A percentile compares a stretch with the other conserved stretches of the same genome.
Evolutionary conservation across 2,797 vertebrate genomes (phyloP).

Genomic region (Sebastes baramenuke): DNA sequence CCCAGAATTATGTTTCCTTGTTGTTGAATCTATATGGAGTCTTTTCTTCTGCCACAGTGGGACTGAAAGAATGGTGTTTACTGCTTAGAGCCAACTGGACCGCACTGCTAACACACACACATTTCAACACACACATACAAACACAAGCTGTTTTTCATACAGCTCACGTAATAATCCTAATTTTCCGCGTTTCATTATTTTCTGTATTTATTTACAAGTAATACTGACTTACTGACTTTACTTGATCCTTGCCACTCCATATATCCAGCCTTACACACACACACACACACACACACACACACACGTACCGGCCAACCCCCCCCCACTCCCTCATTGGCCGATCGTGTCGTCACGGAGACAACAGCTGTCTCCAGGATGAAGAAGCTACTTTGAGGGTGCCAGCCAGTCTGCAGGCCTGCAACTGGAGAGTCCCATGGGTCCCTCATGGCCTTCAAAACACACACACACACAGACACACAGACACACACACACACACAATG

Average conservation of each 20-base stretch:
- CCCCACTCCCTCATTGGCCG: conserved; percentile 73
- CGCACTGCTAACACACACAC: conserved; percentile 15
- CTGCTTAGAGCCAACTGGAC: conserved; percentile 82
- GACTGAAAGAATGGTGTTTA: conserved; percentile 85
- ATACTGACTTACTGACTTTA: conserved; percentile 12
- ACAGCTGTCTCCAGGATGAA: conserved; percentile 91
- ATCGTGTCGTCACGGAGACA: conserved; percentile 83
- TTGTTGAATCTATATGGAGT: conserved; percentile 67
- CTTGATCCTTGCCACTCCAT: conserved; percentile 59
- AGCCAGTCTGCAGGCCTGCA: conserved; percentile 91
- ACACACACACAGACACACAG: conserved; percentile 27
- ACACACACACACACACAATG: conserved; percentile 2
- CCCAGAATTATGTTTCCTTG: conserved; percentile 58
- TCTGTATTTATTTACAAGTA: conserved; percentile 14
- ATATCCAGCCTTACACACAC: conserved; percentile 31
- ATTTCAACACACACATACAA: not conserved
- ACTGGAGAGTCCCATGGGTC: conserved; percentile 83
- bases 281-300: not conserved
- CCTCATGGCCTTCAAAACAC: conserved; percentile 63
- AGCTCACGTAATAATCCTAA: not conserved
- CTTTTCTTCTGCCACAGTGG: conserved; percentile 69
- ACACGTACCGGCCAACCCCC: conserved; percentile 14
- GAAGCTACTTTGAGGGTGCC: conserved; percentile 89
- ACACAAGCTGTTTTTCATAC: not conserved
- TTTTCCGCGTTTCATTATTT: conserved; percentile 20